phyloP scores from a whole-genome alignment of 2,888 invertebrate species.

The Amaurobius ferox region DNA sequence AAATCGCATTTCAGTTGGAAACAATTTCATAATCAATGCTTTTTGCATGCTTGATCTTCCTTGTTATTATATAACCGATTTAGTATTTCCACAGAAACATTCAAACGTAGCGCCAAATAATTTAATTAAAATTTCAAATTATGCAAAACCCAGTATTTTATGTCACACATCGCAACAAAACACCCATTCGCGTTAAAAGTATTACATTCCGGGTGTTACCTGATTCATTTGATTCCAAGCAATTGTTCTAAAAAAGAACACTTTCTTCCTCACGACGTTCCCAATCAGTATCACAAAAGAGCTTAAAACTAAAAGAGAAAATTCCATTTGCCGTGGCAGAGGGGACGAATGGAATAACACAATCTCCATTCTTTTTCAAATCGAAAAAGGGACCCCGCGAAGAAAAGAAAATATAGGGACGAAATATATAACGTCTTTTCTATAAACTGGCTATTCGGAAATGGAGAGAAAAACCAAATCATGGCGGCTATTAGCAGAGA shows the following conservation, averaged over 20 bases:
- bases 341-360: conserved; percentile 47
- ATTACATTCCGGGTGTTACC: no score
- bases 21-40: no score
- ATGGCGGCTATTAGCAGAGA: conserved; percentile 59
- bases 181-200: no score
- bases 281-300: conserved; percentile 39
- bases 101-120: no score
- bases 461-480: conserved; percentile 62
- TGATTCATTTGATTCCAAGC: conserved; percentile 11
- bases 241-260: conserved; percentile 9
- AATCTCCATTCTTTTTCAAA: conserved; percentile 49
- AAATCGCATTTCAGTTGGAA: no score
- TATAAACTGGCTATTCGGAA: conserved; percentile 52
- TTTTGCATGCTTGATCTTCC: no score
- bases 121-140: no score
- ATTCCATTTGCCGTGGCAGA: conserved; percentile 59
- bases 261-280: conserved; percentile 25
- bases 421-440: conserved; percentile 25
- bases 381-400: background rate
- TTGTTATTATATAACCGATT: no score
- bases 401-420: background rate
- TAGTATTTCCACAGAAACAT: no score
- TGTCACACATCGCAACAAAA: no score
- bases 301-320: conserved; percentile 65
- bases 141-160: no score